Percentiles rank a stretch among this genome's conserved stretches.
These are phyloP conservation scores for Podarcis muralis DNA, from an alignment of 2,113 vertebrate genomes.

Conservation along the genomic window DNA sequence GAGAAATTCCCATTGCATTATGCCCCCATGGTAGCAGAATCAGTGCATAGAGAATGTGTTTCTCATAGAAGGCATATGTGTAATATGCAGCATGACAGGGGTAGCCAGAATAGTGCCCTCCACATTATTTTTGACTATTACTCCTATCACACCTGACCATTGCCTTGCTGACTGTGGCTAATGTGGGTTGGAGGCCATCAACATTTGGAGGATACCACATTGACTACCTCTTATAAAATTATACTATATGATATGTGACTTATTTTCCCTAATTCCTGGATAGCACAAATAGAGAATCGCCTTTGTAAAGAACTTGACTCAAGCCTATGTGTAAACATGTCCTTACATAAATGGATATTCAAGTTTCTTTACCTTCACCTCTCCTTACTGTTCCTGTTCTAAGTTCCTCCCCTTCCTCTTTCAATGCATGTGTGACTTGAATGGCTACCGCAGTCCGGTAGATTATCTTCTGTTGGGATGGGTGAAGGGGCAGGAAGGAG, in stretches of 20 bases:
- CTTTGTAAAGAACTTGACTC: not conserved
- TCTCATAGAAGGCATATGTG: not conserved
- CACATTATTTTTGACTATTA: too few relatives aligned
- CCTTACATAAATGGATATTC: not conserved
- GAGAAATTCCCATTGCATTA: not conserved
- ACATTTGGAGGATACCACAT: too few relatives aligned
- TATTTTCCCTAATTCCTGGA: not conserved
- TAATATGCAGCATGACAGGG: too few relatives aligned
- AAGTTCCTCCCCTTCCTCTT: not conserved
- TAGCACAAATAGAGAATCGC: not conserved
- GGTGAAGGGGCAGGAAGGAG: not conserved
- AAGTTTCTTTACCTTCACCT: not conserved
- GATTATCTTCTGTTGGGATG: not conserved
- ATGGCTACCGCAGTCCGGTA: not conserved
- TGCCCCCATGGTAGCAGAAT: not conserved
- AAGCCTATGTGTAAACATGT: not conserved
- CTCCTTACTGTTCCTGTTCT: not conserved
- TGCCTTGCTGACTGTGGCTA: too few relatives aligned
- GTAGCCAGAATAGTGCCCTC: too few relatives aligned
- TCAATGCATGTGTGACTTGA: not conserved
- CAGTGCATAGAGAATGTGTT: not conserved
- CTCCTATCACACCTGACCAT: too few relatives aligned
- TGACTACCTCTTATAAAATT: too few relatives aligned
- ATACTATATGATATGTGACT: not conserved
- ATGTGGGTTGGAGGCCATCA: too few relatives aligned